Conservation (phyloP, 2,797 vertebrate species). For the Poeciliopsis paucimaculata region DNA sequence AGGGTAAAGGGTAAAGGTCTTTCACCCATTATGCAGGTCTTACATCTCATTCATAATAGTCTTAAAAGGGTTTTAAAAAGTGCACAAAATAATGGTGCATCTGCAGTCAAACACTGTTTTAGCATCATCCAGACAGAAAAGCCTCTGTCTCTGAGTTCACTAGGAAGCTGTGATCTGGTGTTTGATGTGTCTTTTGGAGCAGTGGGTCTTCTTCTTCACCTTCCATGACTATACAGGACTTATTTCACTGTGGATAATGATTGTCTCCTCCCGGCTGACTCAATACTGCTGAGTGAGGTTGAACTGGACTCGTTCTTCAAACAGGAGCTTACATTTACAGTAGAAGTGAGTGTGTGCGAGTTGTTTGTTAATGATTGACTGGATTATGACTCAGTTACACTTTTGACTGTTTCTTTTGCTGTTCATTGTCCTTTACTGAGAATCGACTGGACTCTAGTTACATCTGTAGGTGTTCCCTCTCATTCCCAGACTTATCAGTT, state of each 20-base stretch:
- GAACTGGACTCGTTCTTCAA: not conserved
- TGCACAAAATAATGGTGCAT: not conserved
- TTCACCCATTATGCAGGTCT: too few relatives aligned
- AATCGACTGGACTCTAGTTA: constrained; percentile 5
- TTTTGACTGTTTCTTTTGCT: constrained; percentile 1
- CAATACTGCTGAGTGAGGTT: not conserved
- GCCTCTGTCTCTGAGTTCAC: not conserved
- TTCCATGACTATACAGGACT: not conserved
- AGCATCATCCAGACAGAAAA: not conserved
- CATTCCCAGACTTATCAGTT: constrained; percentile 39
- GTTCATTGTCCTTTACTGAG: not conserved
- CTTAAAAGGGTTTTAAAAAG: too few relatives aligned
- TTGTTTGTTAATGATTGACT: not conserved
- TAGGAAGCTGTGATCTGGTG: not conserved
- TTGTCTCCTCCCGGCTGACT: not conserved
- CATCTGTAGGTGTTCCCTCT: constrained; percentile 4
- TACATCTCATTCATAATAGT: too few relatives aligned
- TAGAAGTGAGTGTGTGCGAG: not conserved
- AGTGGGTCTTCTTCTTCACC: not conserved
- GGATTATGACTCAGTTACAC: constrained; percentile 2
- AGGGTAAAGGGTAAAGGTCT: too few relatives aligned
- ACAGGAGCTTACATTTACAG: not conserved
- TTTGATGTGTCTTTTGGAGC: not conserved
- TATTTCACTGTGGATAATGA: not conserved
- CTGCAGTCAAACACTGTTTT: not conserved